Evolutionary conservation across 2,888 invertebrate genomes (phyloP), one percentile per base, ranked within the genome.

Genomic region (Callyntrura guangdongensis): DNA sequence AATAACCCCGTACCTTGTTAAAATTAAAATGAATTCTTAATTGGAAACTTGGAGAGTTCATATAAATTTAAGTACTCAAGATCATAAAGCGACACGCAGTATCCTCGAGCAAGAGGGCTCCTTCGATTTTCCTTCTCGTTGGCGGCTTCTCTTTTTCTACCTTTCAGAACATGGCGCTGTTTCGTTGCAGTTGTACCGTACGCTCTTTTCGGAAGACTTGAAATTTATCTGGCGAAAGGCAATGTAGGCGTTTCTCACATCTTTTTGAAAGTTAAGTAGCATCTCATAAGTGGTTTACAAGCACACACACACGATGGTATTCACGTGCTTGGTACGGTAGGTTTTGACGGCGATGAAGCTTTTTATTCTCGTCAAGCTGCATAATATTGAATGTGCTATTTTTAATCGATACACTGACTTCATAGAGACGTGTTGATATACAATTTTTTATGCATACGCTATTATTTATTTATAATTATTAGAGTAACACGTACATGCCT

Each of bases 21-120:
- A 89, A 89, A 74, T 49, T 61, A 64, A 53, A 83, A 89, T 84
- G 83, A 84, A 89, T 89, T 84, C 89, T 61, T 89, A 89, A 89
- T 84, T 89, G 89, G 84, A 84, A 81, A 89, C 82, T 84, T 36
- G 74, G 77, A 79, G 61, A 86, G 86, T 86, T 86, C 79, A 86
- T 86, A 47, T 69, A 72, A 56, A 85, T 74, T 85, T 74, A 74
- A 85, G 47, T 83, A 67, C 67, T 83, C 67, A 8, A 36, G 59
- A 36, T 81, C 81, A 59, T 59, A 59, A 81, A 49, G 25, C 77
- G 56, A 56, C 77, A 56, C 56, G 45, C n/a, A n/a, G n/a, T 74
- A 56, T 77, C 22, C 22, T 25, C 22, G 17, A 36, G 45, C 72
- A 11, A n/a, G 47, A 72, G 36, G 36, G 67, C 67, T 25, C 8